phyloP scores from a whole-genome alignment of 2,888 invertebrate genomes.

The Zeuzera pyrina region DNA sequence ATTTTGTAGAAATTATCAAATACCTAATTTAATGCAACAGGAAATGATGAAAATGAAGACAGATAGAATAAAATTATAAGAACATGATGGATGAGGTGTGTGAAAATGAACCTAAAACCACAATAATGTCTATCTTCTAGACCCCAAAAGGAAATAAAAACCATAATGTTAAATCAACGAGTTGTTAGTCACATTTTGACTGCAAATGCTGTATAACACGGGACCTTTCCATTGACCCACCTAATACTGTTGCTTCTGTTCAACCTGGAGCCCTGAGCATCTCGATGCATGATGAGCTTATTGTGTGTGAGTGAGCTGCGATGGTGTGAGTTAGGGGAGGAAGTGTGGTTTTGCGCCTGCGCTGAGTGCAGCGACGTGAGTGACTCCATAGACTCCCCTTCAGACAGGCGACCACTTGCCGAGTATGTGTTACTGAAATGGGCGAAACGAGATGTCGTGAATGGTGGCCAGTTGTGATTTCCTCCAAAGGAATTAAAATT shows the following conservation, averaged over 20 bases:
- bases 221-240: too few relatives aligned
- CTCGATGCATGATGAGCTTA: constrained; percentile 73
- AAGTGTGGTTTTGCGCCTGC: constrained; percentile 80
- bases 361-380: constrained; percentile 86
- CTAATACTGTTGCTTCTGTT: constrained; percentile 95
- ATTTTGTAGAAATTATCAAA: neutral
- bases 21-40: constrained; percentile 5
- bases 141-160: too few relatives aligned
- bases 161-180: too few relatives aligned
- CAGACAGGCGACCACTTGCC: constrained; percentile 84
- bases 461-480: constrained; percentile 36
- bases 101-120: too few relatives aligned
- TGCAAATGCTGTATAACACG: too few relatives aligned
- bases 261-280: constrained; percentile 76
- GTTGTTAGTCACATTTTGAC: too few relatives aligned
- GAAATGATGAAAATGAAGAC: constrained; percentile 2
- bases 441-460: constrained; percentile 34
- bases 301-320: constrained; percentile 78
- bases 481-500: too few relatives aligned
- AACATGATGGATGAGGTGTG: neutral
- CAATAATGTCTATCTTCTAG: too few relatives aligned
- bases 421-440: constrained; percentile 79
- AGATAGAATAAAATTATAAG: neutral
- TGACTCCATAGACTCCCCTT: constrained; percentile 91
- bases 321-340: constrained; percentile 78